Percentiles rank a stretch among this genome's conserved stretches.
Conservation (phyloP, 2,888 invertebrate genomes). For the Himalopsyche tibetana region DNA sequence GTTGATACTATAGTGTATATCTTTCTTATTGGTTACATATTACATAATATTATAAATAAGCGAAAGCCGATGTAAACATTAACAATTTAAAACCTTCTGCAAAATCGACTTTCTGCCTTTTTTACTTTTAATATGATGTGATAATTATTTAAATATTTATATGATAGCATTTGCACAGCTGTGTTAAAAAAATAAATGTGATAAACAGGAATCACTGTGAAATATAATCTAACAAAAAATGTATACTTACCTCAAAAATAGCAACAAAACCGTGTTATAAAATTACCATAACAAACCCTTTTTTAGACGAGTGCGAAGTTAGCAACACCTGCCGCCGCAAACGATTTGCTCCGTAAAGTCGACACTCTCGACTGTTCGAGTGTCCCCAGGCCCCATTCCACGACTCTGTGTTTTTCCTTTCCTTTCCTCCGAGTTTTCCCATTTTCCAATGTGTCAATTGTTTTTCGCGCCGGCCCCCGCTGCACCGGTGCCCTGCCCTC, state of each 20-base stretch:
- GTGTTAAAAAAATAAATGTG: conserved; percentile 7
- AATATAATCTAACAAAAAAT: background rate
- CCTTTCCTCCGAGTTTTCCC: conserved; percentile 33
- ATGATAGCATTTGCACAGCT: background rate
- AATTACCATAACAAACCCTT: conserved; percentile 34
- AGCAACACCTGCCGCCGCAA: conserved; percentile 33
- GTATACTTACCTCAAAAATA: conserved; percentile 31
- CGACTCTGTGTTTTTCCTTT: conserved; percentile 28
- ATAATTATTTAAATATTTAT: too few species aligned
- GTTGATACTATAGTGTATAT: too few species aligned
- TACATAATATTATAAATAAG: too few species aligned
- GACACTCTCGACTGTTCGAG: conserved; percentile 34
- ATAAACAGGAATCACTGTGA: background rate
- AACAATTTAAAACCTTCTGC: too few species aligned
- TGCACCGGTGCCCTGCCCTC: background rate
- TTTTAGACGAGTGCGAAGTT: conserved; percentile 20
- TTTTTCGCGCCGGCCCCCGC: conserved; percentile 7
- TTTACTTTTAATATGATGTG: too few species aligned
- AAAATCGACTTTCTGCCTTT: too few species aligned
- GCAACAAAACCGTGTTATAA: background rate
- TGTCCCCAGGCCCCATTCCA: conserved; percentile 15
- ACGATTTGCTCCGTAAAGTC: conserved; percentile 40
- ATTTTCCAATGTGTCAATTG: conserved; percentile 43
- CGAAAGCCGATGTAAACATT: too few species aligned
- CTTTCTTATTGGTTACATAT: too few species aligned